Conservation (phyloP, 2,888 invertebrate species). For the Elmis aenea region DNA sequence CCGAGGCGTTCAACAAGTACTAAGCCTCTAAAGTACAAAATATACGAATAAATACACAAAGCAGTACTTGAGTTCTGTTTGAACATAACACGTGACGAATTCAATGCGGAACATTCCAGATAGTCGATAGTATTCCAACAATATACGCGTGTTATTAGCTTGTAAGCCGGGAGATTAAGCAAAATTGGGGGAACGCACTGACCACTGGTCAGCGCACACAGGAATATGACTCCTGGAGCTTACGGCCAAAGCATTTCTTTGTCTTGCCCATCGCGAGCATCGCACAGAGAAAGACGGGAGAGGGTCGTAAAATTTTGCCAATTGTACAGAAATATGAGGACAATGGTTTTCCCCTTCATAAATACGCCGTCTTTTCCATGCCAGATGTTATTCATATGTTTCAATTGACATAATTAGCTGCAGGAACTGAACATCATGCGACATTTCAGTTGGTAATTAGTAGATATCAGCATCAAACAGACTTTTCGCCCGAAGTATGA, state of each 20-base stretch:
- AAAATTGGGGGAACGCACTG: conserved; percentile 41
- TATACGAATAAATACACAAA: too few relatives aligned
- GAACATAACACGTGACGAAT: conserved; percentile 16
- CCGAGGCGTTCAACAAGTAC: too few relatives aligned
- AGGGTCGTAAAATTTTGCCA: too few relatives aligned
- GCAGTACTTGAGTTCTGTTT: too few relatives aligned
- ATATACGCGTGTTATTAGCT: conserved; percentile 35
- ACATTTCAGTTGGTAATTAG: too few relatives aligned
- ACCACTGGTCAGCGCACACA: conserved; percentile 39
- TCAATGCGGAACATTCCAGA: conserved; percentile 36
- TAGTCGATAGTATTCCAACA: conserved; percentile 34
- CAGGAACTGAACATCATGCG: too few relatives aligned
- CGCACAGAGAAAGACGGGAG: conserved; percentile 11
- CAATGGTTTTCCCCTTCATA: conserved; percentile 25
- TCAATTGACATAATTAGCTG: too few relatives aligned
- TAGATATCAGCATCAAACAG: too few relatives aligned
- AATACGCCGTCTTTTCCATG: too few relatives aligned
- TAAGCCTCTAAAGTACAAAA: too few relatives aligned
- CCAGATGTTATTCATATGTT: too few relatives aligned
- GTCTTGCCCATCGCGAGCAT: conserved; percentile 2
- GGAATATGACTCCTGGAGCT: conserved; percentile 18
- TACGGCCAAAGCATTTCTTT: conserved; percentile 13
- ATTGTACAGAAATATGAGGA: conserved; percentile 24
- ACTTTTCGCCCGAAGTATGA: too few relatives aligned
- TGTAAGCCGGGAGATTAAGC: conserved; percentile 46